A percentile compares a stretch with the other conserved stretches of the same genome.
Evolutionary conservation across 1,140 invertebrate genomes (phyloP).

Genomic region (Ceratoteleas bidentatus): DNA sequence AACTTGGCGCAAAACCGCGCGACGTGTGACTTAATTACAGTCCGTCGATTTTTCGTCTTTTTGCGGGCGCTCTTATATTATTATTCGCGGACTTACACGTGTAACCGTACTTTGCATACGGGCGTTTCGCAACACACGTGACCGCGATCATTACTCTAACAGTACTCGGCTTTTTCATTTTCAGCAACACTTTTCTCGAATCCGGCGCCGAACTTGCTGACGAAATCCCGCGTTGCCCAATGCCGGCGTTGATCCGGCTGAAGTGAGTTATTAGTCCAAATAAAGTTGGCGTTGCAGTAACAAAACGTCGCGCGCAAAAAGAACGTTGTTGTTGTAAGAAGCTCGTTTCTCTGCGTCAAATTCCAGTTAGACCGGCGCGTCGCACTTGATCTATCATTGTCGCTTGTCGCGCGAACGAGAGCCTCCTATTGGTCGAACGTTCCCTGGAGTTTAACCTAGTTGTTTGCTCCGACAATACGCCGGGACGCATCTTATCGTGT

Average conservation of each 20-base stretch:
- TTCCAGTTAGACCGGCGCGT: neutral
- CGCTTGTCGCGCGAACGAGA: neutral
- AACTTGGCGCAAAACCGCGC: no score
- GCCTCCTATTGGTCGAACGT: no score
- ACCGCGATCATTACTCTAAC: neutral
- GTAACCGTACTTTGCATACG: neutral
- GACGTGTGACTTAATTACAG: no score
- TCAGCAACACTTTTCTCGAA: neutral
- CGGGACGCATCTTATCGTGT: neutral
- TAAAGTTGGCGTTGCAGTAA: neutral
- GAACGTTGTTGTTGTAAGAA: neutral
- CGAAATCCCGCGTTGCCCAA: neutral
- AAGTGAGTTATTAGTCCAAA: neutral
- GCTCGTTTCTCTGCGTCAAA: neutral
- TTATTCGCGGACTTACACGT: neutral
- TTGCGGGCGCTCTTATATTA: neutral
- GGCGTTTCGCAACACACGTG: neutral
- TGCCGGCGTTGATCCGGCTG: neutral
- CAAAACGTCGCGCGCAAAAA: neutral
- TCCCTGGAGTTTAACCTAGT: neutral
- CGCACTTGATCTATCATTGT: neutral
- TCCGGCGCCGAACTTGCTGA: neutral
- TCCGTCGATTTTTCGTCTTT: no score
- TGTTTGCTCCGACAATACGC: neutral
- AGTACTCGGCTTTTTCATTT: neutral